These are phyloP conservation scores for Knipowitschia caucasica DNA, from an alignment of 2,797 vertebrate species.

Conservation along the genomic window DNA sequence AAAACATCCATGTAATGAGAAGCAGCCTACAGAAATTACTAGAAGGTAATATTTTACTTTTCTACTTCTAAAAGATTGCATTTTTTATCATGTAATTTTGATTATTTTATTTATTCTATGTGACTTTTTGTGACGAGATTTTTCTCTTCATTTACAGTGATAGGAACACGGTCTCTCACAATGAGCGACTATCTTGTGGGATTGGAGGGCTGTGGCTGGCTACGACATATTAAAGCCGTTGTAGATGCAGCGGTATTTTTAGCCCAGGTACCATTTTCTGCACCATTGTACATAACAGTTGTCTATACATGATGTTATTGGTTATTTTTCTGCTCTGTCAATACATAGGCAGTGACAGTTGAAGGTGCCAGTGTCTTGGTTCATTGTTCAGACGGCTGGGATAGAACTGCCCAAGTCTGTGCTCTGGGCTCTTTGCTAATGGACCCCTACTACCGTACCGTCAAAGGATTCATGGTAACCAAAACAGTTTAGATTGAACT, in stretches of 20 bases:
- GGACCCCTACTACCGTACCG: slow-evolving; percentile 94
- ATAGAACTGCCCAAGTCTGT: slow-evolving; percentile 95
- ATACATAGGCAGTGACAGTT: slow-evolving; percentile 82
- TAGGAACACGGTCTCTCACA: slow-evolving; percentile 83
- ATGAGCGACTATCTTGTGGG: slow-evolving; percentile 90
- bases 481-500: neutral
- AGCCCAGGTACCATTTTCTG: slow-evolving; percentile 81
- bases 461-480: slow-evolving; percentile 94
- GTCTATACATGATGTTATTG: neutral
- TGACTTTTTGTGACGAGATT: too few relatives aligned
- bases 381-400: slow-evolving; percentile 98
- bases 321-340: slow-evolving; percentile 2
- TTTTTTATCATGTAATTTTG: neutral
- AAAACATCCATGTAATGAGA: slow-evolving; percentile 99
- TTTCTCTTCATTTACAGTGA: slow-evolving; percentile 69
- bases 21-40: slow-evolving; percentile 91
- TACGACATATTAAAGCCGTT: slow-evolving; percentile 92
- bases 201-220: slow-evolving; percentile 90
- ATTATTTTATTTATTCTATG: neutral
- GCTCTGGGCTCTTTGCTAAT: slow-evolving; percentile 90
- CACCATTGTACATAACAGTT: too few relatives aligned
- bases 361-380: slow-evolving; percentile 93
- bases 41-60: slow-evolving; percentile 78
- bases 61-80: neutral
- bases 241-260: slow-evolving; percentile 92